Conservation (phyloP, 1,140 invertebrate species). For the Andrena cerasifolii region DNA sequence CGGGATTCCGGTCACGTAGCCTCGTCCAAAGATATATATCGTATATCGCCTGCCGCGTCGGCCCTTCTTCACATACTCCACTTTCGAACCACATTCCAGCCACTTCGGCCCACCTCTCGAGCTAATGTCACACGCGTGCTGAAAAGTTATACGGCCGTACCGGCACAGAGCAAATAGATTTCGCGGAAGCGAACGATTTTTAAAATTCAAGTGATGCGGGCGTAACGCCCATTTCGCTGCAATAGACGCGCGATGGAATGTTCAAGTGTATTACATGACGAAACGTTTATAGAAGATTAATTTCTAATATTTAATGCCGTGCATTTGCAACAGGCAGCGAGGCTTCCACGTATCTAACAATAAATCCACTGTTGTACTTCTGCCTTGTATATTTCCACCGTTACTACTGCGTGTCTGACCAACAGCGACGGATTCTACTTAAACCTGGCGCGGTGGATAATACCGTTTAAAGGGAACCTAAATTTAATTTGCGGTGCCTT, state of each 20-base stretch:
- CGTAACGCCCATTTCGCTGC: neutral
- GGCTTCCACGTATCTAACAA: too few relatives aligned
- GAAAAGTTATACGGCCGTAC: conserved; percentile 52
- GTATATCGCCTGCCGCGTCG: conserved; percentile 66
- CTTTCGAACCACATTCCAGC: conserved; percentile 62
- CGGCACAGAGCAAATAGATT: conserved; percentile 5
- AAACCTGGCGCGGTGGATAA: too few relatives aligned
- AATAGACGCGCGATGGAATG: too few relatives aligned
- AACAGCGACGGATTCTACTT: neutral
- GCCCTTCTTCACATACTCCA: conserved; percentile 67
- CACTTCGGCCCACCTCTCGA: conserved; percentile 46
- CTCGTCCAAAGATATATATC: conserved; percentile 68
- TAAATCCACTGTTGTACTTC: too few relatives aligned
- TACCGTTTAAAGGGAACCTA: too few relatives aligned
- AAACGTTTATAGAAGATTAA: too few relatives aligned
- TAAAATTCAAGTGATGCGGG: neutral
- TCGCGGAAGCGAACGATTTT: conserved; percentile 10
- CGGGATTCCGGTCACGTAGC: conserved; percentile 71
- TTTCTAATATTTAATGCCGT: too few relatives aligned
- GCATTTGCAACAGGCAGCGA: neutral
- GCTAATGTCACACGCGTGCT: conserved; percentile 64
- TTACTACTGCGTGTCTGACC: neutral
- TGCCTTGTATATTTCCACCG: too few relatives aligned
- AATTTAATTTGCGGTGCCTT: too few relatives aligned
- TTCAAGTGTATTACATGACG: neutral